These are phyloP conservation scores for Metaphire vulgaris DNA, from an alignment of 1,140 invertebrate genomes.

Conservation along the genomic window DNA sequence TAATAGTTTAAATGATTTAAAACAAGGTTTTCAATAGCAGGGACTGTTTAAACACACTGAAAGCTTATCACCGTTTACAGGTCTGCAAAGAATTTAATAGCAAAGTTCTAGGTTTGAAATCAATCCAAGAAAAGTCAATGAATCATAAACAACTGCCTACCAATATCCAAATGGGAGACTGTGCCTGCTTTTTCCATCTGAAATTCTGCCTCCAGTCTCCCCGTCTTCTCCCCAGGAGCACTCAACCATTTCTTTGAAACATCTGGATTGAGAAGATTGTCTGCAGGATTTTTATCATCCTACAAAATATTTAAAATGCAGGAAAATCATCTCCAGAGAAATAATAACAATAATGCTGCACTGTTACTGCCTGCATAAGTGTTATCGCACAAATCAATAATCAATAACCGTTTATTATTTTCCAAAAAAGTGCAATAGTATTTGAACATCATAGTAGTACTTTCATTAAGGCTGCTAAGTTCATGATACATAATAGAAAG, in stretches of 20 bases:
- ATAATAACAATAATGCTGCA: too few relatives aligned
- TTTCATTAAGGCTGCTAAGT: too few relatives aligned
- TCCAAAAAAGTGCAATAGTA: too few relatives aligned
- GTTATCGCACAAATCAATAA: too few relatives aligned
- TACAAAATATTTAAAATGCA: too few relatives aligned
- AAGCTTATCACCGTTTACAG: neutral
- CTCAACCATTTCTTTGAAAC: constrained; percentile 6
- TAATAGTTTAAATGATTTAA: neutral
- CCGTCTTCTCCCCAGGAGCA: neutral
- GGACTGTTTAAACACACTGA: neutral
- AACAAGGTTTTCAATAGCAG: neutral
- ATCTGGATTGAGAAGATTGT: neutral
- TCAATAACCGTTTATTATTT: too few relatives aligned
- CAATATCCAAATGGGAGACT: constrained; percentile 10
- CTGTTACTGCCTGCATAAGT: too few relatives aligned
- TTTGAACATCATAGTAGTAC: too few relatives aligned
- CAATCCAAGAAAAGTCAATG: neutral
- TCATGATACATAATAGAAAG: too few relatives aligned
- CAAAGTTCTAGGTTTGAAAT: neutral
- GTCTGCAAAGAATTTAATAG: too few relatives aligned
- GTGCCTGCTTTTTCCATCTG: constrained; percentile 7
- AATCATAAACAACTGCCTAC: neutral
- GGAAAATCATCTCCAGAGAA: too few relatives aligned
- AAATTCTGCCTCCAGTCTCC: constrained; percentile 18
- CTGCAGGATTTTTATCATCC: constrained; percentile 1